A percentile compares a stretch with the other conserved stretches of the same genome.
phyloP scores from a whole-genome alignment of 2,888 invertebrate genomes.

The Ormia ochracea region DNA sequence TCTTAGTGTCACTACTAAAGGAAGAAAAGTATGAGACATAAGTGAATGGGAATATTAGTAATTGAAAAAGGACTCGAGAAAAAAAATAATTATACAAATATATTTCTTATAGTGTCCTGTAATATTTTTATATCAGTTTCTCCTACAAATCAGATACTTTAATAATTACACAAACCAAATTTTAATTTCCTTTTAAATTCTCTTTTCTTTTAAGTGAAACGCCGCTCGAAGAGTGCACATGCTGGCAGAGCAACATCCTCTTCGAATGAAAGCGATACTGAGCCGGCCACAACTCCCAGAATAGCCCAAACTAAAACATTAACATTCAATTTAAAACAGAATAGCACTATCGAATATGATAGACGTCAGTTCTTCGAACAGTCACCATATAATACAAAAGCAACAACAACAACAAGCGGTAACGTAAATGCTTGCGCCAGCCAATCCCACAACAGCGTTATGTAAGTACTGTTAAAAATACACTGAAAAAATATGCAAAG shows the following conservation, averaged over 20 bases:
- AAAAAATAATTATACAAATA: too few relatives aligned
- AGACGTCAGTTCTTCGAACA: conserved; percentile 74
- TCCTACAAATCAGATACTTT: neutral
- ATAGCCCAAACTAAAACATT: conserved; percentile 74
- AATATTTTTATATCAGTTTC: too few relatives aligned
- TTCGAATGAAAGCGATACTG: conserved; percentile 67
- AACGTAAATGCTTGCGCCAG: conserved; percentile 60
- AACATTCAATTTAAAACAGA: conserved; percentile 76
- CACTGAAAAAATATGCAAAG: neutral
- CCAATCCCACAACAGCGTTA: conserved; percentile 76
- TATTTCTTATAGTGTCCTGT: too few relatives aligned
- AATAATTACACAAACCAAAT: neutral
- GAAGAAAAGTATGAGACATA: too few relatives aligned
- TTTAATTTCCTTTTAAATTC: conserved; percentile 11
- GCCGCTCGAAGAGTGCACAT: conserved; percentile 77
- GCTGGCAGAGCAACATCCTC: conserved; percentile 72
- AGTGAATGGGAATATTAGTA: too few relatives aligned
- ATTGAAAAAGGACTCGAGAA: too few relatives aligned
- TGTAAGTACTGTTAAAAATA: conserved; percentile 70
- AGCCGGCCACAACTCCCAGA: conserved; percentile 68
- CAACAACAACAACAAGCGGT: conserved; percentile 54
- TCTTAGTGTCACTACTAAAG: too few relatives aligned
- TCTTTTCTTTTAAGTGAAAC: conserved; percentile 71
- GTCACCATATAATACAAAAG: conserved; percentile 59
- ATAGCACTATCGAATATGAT: conserved; percentile 75